Evolutionary conservation across 2,113 vertebrate genomes (phyloP).

Genomic region (Apodemus sylvaticus): DNA sequence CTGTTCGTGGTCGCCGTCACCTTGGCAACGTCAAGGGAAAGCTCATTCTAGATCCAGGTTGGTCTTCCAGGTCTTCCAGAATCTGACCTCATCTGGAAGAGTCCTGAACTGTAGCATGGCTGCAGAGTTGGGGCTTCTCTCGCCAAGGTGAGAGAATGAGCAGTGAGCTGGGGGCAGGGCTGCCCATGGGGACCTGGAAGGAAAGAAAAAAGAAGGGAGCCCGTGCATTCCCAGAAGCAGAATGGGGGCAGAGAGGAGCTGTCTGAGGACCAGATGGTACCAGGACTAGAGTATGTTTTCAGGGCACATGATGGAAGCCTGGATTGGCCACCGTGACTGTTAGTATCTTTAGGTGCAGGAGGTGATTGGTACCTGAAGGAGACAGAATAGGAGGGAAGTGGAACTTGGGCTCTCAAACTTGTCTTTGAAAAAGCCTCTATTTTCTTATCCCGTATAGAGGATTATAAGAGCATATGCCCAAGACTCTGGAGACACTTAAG

Average conservation of each 20-base stretch:
- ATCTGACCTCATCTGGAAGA: neutral
- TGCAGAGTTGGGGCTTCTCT: neutral
- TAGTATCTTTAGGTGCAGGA: neutral
- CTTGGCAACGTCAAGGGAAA: constrained; percentile 18
- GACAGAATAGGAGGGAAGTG: neutral
- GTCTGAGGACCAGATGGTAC: neutral
- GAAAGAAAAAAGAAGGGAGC: neutral
- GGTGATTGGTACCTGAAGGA: neutral
- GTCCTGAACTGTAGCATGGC: neutral
- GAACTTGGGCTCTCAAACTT: neutral
- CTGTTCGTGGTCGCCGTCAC: neutral
- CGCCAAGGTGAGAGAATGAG: neutral
- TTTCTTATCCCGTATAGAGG: neutral
- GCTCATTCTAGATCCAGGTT: neutral
- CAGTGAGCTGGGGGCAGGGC: neutral
- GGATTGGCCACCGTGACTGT: neutral
- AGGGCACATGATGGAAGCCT: neutral
- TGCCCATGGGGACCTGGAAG: neutral
- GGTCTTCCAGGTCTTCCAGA: neutral
- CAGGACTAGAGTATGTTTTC: neutral
- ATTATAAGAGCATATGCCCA: neutral
- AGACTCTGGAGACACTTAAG: neutral
- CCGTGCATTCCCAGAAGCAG: neutral
- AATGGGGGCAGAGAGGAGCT: neutral
- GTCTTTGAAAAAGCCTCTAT: neutral